phyloP scores from a whole-genome alignment of 2,888 invertebrate species.

The Sthenelais limicola region DNA sequence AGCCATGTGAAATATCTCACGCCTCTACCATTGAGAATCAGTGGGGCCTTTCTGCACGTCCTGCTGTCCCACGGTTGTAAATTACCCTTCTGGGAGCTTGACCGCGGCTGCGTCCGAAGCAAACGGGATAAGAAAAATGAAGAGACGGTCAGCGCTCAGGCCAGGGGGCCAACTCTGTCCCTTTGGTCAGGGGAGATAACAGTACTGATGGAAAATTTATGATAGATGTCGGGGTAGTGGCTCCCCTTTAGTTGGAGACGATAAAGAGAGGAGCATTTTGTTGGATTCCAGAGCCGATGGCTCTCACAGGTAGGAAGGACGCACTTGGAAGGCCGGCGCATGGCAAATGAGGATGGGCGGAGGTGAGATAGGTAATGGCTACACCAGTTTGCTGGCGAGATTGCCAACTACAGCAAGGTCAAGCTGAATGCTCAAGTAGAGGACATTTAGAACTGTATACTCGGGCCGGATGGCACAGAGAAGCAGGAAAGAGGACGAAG shows the following conservation, averaged over 20 bases:
- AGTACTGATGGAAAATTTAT: constrained; percentile 38
- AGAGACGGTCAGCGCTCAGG: not conserved
- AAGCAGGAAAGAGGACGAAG: too few relatives aligned
- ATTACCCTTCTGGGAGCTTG: constrained; percentile 6
- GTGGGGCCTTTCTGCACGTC: not conserved
- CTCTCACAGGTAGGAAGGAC: not conserved
- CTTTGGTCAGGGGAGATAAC: constrained; percentile 34
- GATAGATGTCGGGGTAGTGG: constrained; percentile 23
- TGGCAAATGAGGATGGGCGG: too few relatives aligned
- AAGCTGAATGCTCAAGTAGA: too few relatives aligned
- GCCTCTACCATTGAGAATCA: constrained; percentile 16
- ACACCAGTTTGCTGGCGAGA: too few relatives aligned
- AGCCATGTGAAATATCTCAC: constrained; percentile 40
- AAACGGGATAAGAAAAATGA: constrained; percentile 27
- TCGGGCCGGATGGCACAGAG: too few relatives aligned
- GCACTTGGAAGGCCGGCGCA: too few relatives aligned
- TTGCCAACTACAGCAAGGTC: too few relatives aligned
- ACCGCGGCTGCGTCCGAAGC: not conserved
- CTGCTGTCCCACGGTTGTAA: constrained; percentile 3
- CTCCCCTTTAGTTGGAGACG: constrained; percentile 1
- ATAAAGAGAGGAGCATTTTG: constrained; percentile 20
- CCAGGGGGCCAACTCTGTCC: not conserved
- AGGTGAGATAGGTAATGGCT: too few relatives aligned
- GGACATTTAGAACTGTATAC: too few relatives aligned
- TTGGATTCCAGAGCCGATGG: constrained; percentile 6